Conservation (phyloP, 2,888 invertebrate genomes). For the Hesperia comma region DNA sequence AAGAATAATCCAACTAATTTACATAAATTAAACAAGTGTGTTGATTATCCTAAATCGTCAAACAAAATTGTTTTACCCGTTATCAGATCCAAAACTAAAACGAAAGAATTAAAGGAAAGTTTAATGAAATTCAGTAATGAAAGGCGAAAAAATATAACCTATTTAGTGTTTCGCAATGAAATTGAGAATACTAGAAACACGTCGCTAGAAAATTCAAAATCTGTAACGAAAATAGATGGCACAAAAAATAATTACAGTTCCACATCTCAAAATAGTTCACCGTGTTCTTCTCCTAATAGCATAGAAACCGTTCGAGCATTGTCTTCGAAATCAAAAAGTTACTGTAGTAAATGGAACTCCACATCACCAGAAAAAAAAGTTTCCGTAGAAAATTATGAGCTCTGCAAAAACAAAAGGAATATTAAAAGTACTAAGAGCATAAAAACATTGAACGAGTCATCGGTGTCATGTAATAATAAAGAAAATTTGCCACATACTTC, state of each 20-base stretch:
- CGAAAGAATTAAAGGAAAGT: slow-evolving; percentile 53
- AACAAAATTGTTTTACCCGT: slow-evolving; percentile 20
- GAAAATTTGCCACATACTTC: slow-evolving; percentile 66
- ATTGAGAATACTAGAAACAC: slow-evolving; percentile 51
- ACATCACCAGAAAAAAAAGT: slow-evolving; percentile 52
- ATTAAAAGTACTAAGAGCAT: slow-evolving; percentile 48
- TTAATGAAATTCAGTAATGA: slow-evolving; percentile 55
- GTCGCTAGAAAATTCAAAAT: slow-evolving; percentile 37
- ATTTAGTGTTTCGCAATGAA: slow-evolving; percentile 60
- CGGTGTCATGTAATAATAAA: slow-evolving; percentile 53
- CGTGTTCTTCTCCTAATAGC: slow-evolving; percentile 69
- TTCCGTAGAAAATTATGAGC: slow-evolving; percentile 48
- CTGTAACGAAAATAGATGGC: slow-evolving; percentile 42
- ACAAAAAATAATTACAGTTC: slow-evolving; percentile 44
- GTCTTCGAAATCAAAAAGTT: slow-evolving; percentile 48
- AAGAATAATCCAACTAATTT: slow-evolving; percentile 18
- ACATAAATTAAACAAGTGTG: slow-evolving; percentile 41
- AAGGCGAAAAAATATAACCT: slow-evolving; percentile 50
- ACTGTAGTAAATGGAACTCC: slow-evolving; percentile 51
- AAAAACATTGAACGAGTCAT: slow-evolving; percentile 48
- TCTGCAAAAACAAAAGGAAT: slow-evolving; percentile 54
- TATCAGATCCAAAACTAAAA: slow-evolving; percentile 48
- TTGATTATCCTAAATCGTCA: not conserved
- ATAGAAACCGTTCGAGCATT: slow-evolving; percentile 64
- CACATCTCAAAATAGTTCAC: slow-evolving; percentile 63